Evolutionary conservation across 1,140 invertebrate genomes (phyloP).

Genomic region (Tribolium castaneum): DNA sequence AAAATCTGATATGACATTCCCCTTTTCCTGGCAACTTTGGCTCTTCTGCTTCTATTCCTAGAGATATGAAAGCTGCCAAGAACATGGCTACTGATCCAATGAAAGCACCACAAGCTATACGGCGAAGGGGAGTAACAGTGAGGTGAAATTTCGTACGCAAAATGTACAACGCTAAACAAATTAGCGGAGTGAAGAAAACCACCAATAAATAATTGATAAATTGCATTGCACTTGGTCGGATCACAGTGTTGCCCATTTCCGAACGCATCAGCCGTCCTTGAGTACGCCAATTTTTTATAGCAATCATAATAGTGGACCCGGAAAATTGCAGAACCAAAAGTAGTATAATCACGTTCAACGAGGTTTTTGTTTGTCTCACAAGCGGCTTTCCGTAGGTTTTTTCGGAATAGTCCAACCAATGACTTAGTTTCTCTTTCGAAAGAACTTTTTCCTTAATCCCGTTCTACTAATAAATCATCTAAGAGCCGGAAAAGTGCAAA

Average conservation of each 20-base stretch:
- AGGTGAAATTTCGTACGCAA: neutral
- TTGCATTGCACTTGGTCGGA: neutral
- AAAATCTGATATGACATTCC: neutral
- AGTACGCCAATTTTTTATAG: neutral
- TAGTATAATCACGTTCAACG: neutral
- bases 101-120: neutral
- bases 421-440: neutral
- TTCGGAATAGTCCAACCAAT: neutral
- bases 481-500: too few species aligned
- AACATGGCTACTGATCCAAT: neutral
- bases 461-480: slow-evolving; percentile 51
- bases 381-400: neutral
- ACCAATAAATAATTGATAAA: neutral
- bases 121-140: neutral
- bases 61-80: neutral
- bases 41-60: neutral
- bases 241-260: neutral
- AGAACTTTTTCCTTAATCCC: neutral
- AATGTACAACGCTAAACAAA: neutral
- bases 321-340: neutral
- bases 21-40: neutral
- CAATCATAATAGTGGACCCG: neutral
- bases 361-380: neutral
- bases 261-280: neutral
- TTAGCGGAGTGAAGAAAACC: neutral